Percentiles rank a stretch among this genome's conserved stretches.
Conservation (phyloP, 1,140 invertebrate species). For the Contarinia nasturtii region DNA sequence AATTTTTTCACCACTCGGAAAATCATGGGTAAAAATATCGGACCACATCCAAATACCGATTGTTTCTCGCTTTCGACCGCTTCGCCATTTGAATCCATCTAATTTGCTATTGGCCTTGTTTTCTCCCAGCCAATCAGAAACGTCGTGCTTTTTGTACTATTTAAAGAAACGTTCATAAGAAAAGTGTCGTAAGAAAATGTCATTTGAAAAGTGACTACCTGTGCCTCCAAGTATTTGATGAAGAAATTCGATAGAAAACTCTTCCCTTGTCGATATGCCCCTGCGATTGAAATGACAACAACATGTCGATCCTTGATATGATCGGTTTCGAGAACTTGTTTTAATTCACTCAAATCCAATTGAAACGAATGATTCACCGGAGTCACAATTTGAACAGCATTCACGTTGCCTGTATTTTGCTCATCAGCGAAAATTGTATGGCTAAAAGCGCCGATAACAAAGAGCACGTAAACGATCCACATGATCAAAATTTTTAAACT, state of each 20-base stretch:
- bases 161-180: too few species aligned
- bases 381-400: constrained; percentile 19
- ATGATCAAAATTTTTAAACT: too few species aligned
- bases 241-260: constrained; percentile 41
- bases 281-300: constrained; percentile 87
- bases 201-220: too few species aligned
- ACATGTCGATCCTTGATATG: constrained; percentile 49
- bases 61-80: constrained; percentile 83
- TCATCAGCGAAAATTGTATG: too few species aligned
- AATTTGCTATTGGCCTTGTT: constrained; percentile 15
- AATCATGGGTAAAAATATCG: constrained; percentile 66
- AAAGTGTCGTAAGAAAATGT: too few species aligned
- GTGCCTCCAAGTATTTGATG: constrained; percentile 65
- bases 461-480: too few species aligned
- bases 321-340: constrained; percentile 58
- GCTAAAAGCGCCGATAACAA: too few species aligned
- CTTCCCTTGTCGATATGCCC: constrained; percentile 85
- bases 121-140: background rate
- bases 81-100: constrained; percentile 78
- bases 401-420: too few species aligned
- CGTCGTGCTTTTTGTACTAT: too few species aligned
- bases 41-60: constrained; percentile 94
- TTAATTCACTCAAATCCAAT: constrained; percentile 74
- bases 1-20: constrained; percentile 57
- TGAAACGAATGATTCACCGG: constrained; percentile 79